A percentile compares a stretch with the other conserved stretches of the same genome.
Evolutionary conservation across 2,888 invertebrate genomes (phyloP).

Genomic region (Lasioglossum lativentre): DNA sequence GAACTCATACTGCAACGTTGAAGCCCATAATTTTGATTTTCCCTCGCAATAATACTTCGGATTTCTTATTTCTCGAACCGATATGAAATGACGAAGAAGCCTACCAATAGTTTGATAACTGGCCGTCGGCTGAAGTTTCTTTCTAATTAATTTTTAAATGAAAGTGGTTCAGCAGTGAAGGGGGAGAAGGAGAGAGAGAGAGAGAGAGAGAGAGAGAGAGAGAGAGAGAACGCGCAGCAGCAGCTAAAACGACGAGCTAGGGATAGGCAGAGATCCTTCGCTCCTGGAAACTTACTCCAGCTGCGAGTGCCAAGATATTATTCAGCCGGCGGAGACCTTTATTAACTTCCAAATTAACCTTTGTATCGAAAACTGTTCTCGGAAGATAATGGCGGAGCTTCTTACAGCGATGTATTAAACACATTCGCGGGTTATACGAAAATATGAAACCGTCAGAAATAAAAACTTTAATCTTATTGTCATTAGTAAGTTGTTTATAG

Average conservation of each 20-base stretch:
- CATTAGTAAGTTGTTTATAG: not conserved
- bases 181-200: constrained; percentile 8
- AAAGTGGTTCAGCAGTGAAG: constrained; percentile 54
- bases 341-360: constrained; percentile 69
- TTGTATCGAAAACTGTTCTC: constrained; percentile 65
- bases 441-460: not conserved
- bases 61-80: constrained; percentile 3
- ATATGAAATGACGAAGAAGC: constrained; percentile 16
- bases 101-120: constrained; percentile 52
- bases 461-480: not conserved
- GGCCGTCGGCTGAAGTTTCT: constrained; percentile 55
- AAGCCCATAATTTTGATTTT: not conserved
- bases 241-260: constrained; percentile 22
- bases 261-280: constrained; percentile 27
- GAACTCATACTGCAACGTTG: not conserved
- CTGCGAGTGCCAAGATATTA: constrained; percentile 66
- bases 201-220: constrained; percentile 11
- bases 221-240: not conserved
- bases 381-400: constrained; percentile 31
- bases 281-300: constrained; percentile 62
- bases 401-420: constrained; percentile 25
- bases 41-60: not conserved
- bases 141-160: constrained; percentile 72
- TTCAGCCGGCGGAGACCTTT: constrained; percentile 59
- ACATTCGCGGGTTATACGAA: not conserved